Evolutionary conservation across 2,113 vertebrate species (phyloP), one percentile per base, ranked within the genome.

Genomic region (Cynocephalus volans): DNA sequence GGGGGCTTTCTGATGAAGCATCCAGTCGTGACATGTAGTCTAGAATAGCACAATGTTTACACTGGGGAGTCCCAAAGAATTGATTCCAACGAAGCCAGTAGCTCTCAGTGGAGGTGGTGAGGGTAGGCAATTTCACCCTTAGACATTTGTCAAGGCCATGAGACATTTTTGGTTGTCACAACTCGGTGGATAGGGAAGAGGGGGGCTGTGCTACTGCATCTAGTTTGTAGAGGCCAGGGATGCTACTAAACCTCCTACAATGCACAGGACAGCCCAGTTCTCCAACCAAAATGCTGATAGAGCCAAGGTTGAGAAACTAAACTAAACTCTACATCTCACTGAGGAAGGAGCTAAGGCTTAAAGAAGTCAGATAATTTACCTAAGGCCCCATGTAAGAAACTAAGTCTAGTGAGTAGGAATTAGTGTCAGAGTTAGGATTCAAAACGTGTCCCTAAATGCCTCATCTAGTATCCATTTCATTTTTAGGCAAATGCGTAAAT

Each of bases 181-280:
- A 13, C 23, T 10, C 48, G 41, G 41, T 41, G 41, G 41, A 41
- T 41, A 52, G 23, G 21, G 76, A 11, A 3, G 1, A 6, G 1
- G 9, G 45, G 9, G 41, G 1, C 5, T 17, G 4, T 33, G 36
- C 14, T 36, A 8, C 10, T 13, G 5, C 5, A 1, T n/a, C 52
- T 31, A 0, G 45, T 77, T 48, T 64, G n/a, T 28, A 8, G 69
- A 41, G 70, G 11, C 5, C 13, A 58, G 12, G 6, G 54, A 8
- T 0, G 13, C 19, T 15, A 33, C 9, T 2, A 24, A 12, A 12
- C 13, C 2, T 6, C 28, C 56, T 14, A 0, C 19, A 13, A 7
- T 0, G 36, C 19, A 15, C 18, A 7, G 24, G 36, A 15, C 7
- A 3, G 19, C 36, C 21, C 15, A 36, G 0, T 26, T 50, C 1